Conservation (phyloP, 2,113 vertebrate species). For the Lepus americanus region DNA sequence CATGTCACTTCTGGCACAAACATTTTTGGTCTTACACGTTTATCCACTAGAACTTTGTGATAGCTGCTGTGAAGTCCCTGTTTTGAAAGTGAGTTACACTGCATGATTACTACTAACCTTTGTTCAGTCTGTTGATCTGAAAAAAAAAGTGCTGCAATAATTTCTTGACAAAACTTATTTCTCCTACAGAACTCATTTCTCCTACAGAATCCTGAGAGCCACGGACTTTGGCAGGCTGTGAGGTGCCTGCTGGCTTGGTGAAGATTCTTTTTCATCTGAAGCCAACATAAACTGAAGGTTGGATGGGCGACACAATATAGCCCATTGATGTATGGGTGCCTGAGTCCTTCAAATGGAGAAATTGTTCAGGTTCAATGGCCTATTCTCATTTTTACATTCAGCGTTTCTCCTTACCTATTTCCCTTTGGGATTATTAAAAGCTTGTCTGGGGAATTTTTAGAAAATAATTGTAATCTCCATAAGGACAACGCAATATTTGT, state of each 20-base stretch:
- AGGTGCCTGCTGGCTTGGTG: background rate
- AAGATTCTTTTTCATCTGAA: background rate
- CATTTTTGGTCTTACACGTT: background rate
- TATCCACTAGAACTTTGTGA: background rate
- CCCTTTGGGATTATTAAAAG: slow-evolving; percentile 13
- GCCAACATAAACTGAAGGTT: background rate
- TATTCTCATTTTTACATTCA: slow-evolving; percentile 25
- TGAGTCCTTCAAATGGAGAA: background rate
- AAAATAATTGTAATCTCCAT: slow-evolving; percentile 27
- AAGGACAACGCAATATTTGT: slow-evolving; percentile 60
- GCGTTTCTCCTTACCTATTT: slow-evolving; percentile 33
- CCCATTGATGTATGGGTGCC: background rate
- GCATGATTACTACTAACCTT: background rate
- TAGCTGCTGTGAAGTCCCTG: background rate
- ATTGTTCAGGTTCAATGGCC: background rate
- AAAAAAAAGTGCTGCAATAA: background rate
- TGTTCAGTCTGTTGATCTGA: background rate
- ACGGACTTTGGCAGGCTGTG: background rate
- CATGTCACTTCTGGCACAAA: too few species aligned
- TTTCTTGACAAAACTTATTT: slow-evolving; percentile 18
- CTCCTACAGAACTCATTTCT: background rate
- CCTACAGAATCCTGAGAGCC: background rate
- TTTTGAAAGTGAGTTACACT: background rate
- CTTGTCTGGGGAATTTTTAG: background rate
- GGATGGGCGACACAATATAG: background rate